phyloP scores from a whole-genome alignment of 2,888 invertebrate species.

The Meganola albula region DNA sequence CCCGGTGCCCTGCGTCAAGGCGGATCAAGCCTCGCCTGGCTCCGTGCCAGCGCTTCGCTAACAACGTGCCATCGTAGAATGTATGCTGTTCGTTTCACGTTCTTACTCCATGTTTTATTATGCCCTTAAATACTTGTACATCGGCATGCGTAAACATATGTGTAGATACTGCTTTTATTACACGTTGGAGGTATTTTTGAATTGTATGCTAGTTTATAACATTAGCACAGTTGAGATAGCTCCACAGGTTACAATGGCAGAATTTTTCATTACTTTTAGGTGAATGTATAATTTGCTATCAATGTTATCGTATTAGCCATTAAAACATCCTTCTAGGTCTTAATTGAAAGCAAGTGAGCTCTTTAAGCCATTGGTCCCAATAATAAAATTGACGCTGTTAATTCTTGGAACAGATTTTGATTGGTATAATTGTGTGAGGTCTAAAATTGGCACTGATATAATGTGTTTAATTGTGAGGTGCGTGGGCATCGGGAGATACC shows the following conservation, averaged over 20 bases:
- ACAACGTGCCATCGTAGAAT: conserved; percentile 11
- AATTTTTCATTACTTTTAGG: no score
- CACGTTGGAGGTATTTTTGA: no score
- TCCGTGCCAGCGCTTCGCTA: conserved; percentile 15
- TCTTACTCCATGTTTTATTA: conserved; percentile 18
- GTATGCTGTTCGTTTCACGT: conserved; percentile 12
- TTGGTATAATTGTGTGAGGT: conserved; percentile 19
- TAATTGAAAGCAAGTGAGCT: no score
- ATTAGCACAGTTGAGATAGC: no score
- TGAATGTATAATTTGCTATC: no score
- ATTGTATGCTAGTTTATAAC: no score
- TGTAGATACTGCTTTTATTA: neutral
- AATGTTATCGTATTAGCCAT: no score
- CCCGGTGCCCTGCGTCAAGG: conserved; percentile 20
- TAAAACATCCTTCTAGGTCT: no score
- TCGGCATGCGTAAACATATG: conserved; percentile 17
- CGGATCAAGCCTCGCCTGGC: conserved; percentile 18
- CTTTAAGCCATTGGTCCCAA: no score
- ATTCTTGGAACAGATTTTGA: conserved; percentile 15
- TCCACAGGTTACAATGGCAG: no score
- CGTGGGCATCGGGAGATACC: conserved; percentile 17
- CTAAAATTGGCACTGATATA: conserved; percentile 23
- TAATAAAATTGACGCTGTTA: no score
- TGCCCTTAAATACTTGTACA: conserved; percentile 12
- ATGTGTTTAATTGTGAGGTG: conserved; percentile 21